phyloP scores from a whole-genome alignment of 2,888 invertebrate species.

The Caenorhabditis becei region DNA sequence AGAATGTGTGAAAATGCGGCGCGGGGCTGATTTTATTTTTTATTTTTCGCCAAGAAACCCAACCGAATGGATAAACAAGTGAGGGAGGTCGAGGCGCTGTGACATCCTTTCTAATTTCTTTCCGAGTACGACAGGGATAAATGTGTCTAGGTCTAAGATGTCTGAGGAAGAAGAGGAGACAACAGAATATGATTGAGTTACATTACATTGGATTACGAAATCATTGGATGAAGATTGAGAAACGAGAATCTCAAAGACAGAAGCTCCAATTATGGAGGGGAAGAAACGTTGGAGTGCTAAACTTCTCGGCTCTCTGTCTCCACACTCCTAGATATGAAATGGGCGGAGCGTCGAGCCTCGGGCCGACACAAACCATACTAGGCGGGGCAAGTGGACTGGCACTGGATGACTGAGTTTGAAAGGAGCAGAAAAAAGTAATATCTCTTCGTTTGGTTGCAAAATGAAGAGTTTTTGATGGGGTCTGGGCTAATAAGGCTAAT shows the following conservation, averaged over 20 bases:
- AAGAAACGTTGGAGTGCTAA: constrained; percentile 4
- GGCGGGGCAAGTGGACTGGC: constrained; percentile 23
- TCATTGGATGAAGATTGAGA: neutral
- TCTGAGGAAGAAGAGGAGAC: neutral
- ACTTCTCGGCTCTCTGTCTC: constrained; percentile 2
- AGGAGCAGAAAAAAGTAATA: constrained; percentile 23
- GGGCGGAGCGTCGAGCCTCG: constrained; percentile 7
- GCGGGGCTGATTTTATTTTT: neutral
- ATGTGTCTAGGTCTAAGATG: neutral
- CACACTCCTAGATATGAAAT: neutral
- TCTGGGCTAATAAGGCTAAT: constrained; percentile 36
- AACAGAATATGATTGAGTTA: constrained; percentile 10
- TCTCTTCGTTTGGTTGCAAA: constrained; percentile 22
- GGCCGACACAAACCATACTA: constrained; percentile 23
- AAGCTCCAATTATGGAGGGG: too few species aligned
- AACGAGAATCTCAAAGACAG: neutral
- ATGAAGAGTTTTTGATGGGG: constrained; percentile 2
- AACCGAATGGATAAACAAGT: constrained; percentile 1
- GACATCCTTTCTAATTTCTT: constrained; percentile 2
- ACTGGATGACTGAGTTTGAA: constrained; percentile 38
- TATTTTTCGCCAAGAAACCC: neutral
- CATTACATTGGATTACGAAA: constrained; percentile 4
- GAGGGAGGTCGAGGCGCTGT: neutral
- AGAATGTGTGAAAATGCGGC: constrained; percentile 35
- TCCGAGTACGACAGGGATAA: neutral